These are phyloP conservation scores for Peromyscus eremicus DNA, from an alignment of 2,797 vertebrate species.

Conservation along the genomic window DNA sequence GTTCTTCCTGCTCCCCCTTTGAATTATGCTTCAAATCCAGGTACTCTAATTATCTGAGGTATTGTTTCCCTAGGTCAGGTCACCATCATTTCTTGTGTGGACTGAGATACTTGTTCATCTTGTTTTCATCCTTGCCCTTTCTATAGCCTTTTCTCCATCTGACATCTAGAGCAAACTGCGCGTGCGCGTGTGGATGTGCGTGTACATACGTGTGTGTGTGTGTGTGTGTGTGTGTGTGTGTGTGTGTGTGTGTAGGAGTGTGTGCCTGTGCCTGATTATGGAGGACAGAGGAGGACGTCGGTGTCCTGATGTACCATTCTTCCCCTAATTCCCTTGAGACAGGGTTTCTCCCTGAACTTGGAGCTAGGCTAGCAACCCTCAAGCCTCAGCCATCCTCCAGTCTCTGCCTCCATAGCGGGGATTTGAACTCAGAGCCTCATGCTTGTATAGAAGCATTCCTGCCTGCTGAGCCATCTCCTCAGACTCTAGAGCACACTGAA, in stretches of 20 bases:
- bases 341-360: background rate
- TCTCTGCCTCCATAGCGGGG: background rate
- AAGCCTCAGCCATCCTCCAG: background rate
- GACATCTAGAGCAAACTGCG: background rate
- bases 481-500: background rate
- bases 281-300: background rate
- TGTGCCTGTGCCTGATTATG: background rate
- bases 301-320: background rate
- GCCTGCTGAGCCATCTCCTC: background rate
- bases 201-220: background rate
- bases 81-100: background rate
- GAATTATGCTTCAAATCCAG: background rate
- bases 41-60: background rate
- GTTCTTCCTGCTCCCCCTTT: background rate
- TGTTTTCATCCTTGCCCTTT: background rate
- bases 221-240: background rate
- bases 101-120: background rate
- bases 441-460: background rate
- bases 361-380: background rate
- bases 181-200: background rate
- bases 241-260: background rate
- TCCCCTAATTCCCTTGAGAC: background rate
- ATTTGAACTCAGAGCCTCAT: background rate
- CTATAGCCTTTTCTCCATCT: background rate
- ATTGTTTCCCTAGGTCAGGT: background rate